These are phyloP conservation scores for Proteles cristata DNA, from an alignment of 2,113 vertebrate species.

Conservation along the genomic window DNA sequence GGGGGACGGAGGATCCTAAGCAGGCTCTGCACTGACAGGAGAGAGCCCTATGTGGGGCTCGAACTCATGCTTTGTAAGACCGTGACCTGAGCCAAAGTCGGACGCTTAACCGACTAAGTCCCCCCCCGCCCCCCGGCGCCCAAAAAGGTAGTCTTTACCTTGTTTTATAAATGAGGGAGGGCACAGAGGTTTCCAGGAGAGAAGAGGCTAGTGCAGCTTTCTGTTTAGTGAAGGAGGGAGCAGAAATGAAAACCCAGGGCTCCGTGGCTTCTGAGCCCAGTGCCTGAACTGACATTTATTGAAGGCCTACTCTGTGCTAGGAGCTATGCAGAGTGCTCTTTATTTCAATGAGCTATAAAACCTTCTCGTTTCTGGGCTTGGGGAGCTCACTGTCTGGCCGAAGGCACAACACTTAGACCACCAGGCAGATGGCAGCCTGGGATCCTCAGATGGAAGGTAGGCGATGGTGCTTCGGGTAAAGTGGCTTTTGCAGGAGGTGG, in stretches of 20 bases:
- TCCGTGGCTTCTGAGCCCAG: background rate
- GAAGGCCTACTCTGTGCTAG: background rate
- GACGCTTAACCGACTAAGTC: too few species aligned
- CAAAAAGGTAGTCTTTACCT: background rate
- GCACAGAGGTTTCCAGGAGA: background rate
- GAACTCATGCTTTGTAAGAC: too few species aligned
- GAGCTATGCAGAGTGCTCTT: background rate
- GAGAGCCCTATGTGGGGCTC: too few species aligned
- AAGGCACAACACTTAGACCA: background rate
- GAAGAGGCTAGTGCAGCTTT: background rate
- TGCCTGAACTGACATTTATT: background rate
- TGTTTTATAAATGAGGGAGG: background rate
- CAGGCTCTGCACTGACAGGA: too few species aligned
- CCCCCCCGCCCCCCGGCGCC: too few species aligned
- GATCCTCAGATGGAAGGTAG: accelerated
- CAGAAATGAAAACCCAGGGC: background rate
- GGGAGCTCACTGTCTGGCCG: background rate
- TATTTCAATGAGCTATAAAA: background rate
- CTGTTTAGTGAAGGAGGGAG: background rate
- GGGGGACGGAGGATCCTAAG: too few species aligned
- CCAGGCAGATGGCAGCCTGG: background rate
- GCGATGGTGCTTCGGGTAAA: background rate
- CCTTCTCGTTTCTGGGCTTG: background rate
- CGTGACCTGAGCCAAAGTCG: too few species aligned
- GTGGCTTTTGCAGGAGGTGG: background rate